Conservation (phyloP, 2,113 vertebrate genomes). For the Triplophysa dalaica region DNA sequence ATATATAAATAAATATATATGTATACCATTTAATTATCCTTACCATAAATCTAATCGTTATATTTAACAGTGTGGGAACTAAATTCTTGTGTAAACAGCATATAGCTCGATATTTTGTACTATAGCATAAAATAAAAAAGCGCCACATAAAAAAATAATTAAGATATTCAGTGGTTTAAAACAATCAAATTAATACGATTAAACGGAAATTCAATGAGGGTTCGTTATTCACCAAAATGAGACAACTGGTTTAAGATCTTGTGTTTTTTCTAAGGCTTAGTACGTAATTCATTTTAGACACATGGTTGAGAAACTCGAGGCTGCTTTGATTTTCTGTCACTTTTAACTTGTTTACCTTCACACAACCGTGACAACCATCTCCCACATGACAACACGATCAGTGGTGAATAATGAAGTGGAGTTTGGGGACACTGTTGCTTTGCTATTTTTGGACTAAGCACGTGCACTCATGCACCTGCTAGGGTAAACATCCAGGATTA, state of each 20-base stretch:
- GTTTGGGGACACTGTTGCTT: constrained; percentile 17
- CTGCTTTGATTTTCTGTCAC: constrained; percentile 33
- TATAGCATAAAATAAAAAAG: too few species aligned
- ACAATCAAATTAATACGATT: background rate
- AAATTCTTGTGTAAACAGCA: too few species aligned
- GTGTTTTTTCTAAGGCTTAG: background rate
- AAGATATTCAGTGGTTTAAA: background rate
- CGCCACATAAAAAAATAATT: background rate
- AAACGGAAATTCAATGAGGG: background rate
- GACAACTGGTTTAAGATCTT: background rate
- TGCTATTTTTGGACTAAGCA: constrained; percentile 42
- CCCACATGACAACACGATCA: constrained; percentile 20
- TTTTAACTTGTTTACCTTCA: constrained; percentile 40
- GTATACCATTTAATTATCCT: too few species aligned
- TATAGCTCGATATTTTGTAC: too few species aligned
- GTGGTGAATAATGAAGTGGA: constrained; percentile 36
- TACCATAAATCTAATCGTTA: too few species aligned
- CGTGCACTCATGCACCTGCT: constrained; percentile 3
- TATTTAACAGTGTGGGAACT: too few species aligned
- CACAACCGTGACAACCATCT: constrained; percentile 33
- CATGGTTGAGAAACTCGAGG: constrained; percentile 33
- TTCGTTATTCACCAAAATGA: background rate
- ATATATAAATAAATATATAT: too few species aligned
- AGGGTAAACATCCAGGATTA: constrained; percentile 6
- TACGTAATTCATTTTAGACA: background rate